Evolutionary conservation across 53 echinoderm and acorn worm species (phyloP), one percentile per base, ranked within the genome.

Genomic region (Paracentrotus lividus): DNA sequence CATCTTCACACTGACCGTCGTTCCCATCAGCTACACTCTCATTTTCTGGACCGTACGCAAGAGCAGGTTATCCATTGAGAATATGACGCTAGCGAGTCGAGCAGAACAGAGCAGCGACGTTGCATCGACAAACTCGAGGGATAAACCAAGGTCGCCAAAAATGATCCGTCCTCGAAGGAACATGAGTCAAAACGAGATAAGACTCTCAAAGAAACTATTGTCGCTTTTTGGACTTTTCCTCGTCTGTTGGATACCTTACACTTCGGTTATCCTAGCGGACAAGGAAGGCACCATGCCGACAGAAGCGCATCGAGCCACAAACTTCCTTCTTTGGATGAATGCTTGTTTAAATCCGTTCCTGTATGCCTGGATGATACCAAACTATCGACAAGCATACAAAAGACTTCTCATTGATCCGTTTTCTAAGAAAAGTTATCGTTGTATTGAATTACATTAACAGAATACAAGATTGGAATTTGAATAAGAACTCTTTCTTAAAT

Each of bases 221-320:
- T 49, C 95, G 24, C 78, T 97, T 6, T 97, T 93, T 64, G 69
- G 91, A 49, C 92, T 95, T 14, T 97, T 97, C 91, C 78, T 95
- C 5, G 21, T 93, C 26, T 97, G 97, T 55, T 97, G 97, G 97
- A 77, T 97, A 42, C 97, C 97, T 0, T 88, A 97, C 92, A 93
- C 94, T 27, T 88, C 94, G 47, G 93, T 88, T 16, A 52, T 95
- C 51, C 93, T 95, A 13, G 93, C 95, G 1, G 97, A 97, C 84
- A 72, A 58, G 32, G 13, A 85, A 36, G 75, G 47, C 38, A 93
- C 61, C 12, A 89, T 95, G 29, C 87, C 95, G 20, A 61, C 64
- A 2, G 66, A 47, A 26, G 81, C 76, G 12, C 95, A 97, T 40
- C 90, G 93, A 16, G 75, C 93, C 42, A 93, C 94, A 2, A 93